Evolutionary conservation across 23 tunicate species (phyloP).

Genomic region (Botrylloides violaceus): DNA sequence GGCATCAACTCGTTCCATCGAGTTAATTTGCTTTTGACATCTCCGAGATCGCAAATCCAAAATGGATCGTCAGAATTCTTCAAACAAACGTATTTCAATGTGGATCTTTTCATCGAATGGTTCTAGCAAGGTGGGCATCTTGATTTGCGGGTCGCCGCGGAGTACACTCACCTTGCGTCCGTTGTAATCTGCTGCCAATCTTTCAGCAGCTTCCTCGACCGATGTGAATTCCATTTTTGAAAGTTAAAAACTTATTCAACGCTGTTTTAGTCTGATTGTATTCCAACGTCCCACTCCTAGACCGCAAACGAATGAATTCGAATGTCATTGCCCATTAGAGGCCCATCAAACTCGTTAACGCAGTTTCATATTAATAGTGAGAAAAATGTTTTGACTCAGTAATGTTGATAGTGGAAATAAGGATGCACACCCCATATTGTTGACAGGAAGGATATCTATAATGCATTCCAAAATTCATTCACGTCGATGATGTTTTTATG

Average conservation of each 20-base stretch:
- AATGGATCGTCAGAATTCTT: background rate
- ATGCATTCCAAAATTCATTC: too few species aligned
- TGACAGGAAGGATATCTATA: conserved; percentile 1
- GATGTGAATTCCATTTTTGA: background rate
- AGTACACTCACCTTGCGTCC: background rate
- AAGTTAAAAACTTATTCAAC: too few species aligned
- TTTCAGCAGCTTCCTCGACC: background rate
- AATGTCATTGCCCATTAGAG: too few species aligned
- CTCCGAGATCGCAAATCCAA: background rate
- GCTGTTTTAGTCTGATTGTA: too few species aligned
- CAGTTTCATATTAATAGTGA: background rate
- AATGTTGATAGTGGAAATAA: background rate
- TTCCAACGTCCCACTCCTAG: background rate
- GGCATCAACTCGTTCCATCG: background rate
- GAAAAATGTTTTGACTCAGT: background rate
- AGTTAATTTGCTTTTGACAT: background rate
- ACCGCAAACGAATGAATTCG: background rate
- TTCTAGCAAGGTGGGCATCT: too few species aligned
- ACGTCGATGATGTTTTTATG: too few species aligned
- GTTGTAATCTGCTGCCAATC: background rate
- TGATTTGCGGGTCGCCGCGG: too few species aligned
- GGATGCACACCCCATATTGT: background rate
- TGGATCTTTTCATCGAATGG: too few species aligned
- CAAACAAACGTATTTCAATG: too few species aligned
- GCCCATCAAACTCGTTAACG: too few species aligned